These are phyloP conservation scores for Siderastrea siderea DNA, from an alignment of 92 coral and sea anemone genomes.

Conservation along the genomic window DNA sequence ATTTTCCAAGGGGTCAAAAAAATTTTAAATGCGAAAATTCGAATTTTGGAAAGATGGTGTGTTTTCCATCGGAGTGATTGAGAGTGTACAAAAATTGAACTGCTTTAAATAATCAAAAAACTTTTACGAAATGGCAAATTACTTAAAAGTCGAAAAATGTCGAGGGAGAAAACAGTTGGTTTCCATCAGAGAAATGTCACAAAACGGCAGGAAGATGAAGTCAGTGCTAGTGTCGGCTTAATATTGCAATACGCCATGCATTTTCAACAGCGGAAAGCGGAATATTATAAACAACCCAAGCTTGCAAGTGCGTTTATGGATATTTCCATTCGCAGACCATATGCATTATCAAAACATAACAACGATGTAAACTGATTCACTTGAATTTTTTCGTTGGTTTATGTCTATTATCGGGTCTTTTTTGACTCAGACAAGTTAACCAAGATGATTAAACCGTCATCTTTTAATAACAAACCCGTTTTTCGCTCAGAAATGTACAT, in stretches of 20 bases:
- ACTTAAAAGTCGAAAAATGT: not conserved
- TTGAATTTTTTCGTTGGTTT: constrained; percentile 20
- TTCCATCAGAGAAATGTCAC: not conserved
- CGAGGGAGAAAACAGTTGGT: not conserved
- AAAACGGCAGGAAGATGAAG: not conserved
- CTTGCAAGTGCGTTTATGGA: not conserved
- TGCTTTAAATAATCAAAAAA: not conserved
- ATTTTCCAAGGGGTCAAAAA: not conserved
- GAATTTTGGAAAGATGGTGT: not conserved
- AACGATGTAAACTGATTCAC: not conserved
- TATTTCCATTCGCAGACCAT: not conserved
- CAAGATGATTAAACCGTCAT: constrained; percentile 4
- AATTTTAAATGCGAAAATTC: not conserved
- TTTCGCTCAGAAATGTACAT: not conserved
- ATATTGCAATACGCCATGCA: not conserved
- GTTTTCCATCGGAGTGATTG: not conserved
- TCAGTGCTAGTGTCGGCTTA: not conserved
- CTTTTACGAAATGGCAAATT: not conserved
- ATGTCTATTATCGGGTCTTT: constrained; percentile 24
- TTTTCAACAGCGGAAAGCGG: constrained; percentile 15
- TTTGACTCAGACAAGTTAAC: not conserved
- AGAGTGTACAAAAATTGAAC: not conserved
- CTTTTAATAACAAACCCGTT: constrained; percentile 11
- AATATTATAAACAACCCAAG: constrained; percentile 8
- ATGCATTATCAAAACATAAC: not conserved